Base-by-base conservation (phyloP, 2,113 vertebrate species). In the Cromileptes altivelis region DNA sequence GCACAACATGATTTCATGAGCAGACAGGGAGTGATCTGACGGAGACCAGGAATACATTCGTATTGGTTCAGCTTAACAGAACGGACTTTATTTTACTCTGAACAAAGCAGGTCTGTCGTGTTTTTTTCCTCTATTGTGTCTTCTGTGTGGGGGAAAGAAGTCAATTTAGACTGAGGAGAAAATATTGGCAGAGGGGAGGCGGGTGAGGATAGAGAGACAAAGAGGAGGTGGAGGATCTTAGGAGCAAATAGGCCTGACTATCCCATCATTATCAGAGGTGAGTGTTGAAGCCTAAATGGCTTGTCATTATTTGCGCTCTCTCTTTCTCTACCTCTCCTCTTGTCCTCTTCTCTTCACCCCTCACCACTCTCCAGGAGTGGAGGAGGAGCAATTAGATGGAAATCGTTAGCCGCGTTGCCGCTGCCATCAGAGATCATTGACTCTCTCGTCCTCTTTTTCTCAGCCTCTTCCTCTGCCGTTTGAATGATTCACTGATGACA, bases 381-480 rank as follows among this genome's bases (percentile, higher is more conserved):
- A 92, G 85, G 86, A 89, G 82, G 83, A 90, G 92, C 88, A 91
- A 90, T 95, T 95, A 94, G 84, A 87, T 86, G 82, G 89, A 93
- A 92, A 94, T 94, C 87, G 80, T 94, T 95, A 90, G 84, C 88
- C 57, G 68, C 13, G 33, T 72, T 30, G 9, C 55, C 42, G 18
- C 69, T 37, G 13, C 87, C 85, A 88, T 88, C 92, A 86, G 86
- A 90, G 85, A 88, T 92, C 88, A 92, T 91, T 90, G 91, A 92
- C 88, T 89, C 86, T 40, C 88, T 77, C 72, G 14, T 88, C 84
- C 81, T 88, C 79, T 84, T 85, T 85, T 71, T 78, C 86, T 79
- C 75, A 17, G 40, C 52, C 49, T 82, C 86, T 86, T 84, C 81
- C 78, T 86, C 65, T 6, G 55, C 85, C 79, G 87, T 93, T 89